phyloP scores from a whole-genome alignment of 1,140 invertebrate species.

The silkworm (Bombyx mori) region DNA sequence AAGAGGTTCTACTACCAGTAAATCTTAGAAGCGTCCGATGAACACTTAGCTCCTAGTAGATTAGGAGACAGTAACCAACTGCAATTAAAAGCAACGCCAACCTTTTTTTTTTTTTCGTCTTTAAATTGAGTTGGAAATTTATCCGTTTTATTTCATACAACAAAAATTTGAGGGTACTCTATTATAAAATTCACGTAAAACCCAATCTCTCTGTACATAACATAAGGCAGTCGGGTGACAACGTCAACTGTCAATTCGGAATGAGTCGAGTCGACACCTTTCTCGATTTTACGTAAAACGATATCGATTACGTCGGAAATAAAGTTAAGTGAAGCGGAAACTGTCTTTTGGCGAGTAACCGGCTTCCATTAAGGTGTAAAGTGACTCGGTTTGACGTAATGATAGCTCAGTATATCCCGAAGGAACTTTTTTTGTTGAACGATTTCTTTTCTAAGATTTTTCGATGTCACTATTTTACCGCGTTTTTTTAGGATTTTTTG shows the following conservation, averaged over 20 bases:
- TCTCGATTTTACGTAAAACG: conserved; percentile 44
- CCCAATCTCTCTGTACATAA: background rate
- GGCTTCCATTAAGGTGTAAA: conserved; percentile 50
- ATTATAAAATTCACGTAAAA: no score
- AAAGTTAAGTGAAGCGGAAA: conserved; percentile 52
- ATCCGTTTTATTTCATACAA: no score
- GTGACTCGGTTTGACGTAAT: conserved; percentile 40
- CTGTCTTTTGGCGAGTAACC: conserved; percentile 43
- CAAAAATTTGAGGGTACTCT: no score
- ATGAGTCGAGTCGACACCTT: conserved; percentile 33
- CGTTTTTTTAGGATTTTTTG: no score
- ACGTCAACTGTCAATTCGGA: conserved; percentile 15
- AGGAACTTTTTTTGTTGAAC: conserved; percentile 2
- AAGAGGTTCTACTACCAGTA: no score
- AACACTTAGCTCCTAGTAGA: no score
- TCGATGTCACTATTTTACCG: no score
- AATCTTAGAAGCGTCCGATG: no score
- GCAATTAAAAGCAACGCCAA: no score
- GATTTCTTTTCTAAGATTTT: background rate
- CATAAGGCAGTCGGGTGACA: conserved; percentile 17
- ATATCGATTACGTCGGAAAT: conserved; percentile 59
- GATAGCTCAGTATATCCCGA: conserved; percentile 9
- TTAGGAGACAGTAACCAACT: no score
- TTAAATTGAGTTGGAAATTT: no score
- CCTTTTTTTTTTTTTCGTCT: no score